Percentiles rank a stretch among this genome's conserved stretches.
phyloP scores from a whole-genome alignment of 2,888 invertebrate species.

The Sisyra terminalis region DNA sequence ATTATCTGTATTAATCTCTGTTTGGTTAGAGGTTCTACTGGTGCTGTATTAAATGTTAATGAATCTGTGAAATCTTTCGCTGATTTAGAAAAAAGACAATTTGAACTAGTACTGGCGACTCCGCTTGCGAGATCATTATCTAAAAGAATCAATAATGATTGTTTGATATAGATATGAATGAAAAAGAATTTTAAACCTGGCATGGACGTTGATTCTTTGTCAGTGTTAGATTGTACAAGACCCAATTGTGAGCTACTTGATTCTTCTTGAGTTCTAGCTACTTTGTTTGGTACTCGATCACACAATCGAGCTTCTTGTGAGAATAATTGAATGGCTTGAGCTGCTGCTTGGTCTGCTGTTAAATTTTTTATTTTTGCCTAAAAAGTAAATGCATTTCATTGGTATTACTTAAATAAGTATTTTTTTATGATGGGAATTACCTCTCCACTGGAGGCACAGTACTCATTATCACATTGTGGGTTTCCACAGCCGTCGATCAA shows the following conservation, averaged over 20 bases:
- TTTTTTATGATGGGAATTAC: slow-evolving; percentile 32
- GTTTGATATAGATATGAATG: background rate
- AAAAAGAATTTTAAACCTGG: background rate
- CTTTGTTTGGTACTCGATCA: slow-evolving; percentile 56
- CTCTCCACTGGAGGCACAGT: slow-evolving; percentile 81
- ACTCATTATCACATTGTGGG: slow-evolving; percentile 65
- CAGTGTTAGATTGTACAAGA: background rate
- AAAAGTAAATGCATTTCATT: background rate
- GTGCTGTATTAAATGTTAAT: slow-evolving; percentile 5
- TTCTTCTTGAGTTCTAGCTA: slow-evolving; percentile 38
- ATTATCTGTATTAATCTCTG: slow-evolving; percentile 56
- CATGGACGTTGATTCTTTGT: background rate
- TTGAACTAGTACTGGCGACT: background rate
- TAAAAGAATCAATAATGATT: slow-evolving; percentile 1
- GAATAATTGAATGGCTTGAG: slow-evolving; percentile 72
- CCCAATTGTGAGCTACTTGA: background rate
- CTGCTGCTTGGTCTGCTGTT: slow-evolving; percentile 80
- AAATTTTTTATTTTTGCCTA: slow-evolving; percentile 43
- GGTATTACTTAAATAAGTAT: too few species aligned
- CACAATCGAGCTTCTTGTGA: slow-evolving; percentile 73
- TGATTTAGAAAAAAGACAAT: background rate
- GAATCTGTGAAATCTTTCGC: slow-evolving; percentile 4
- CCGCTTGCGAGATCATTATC: slow-evolving; percentile 6
- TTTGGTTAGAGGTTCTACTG: slow-evolving; percentile 43
- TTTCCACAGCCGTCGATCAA: slow-evolving; percentile 85